Base-by-base conservation (phyloP, 2,113 vertebrate genomes). In the Baryphthengus martii region DNA sequence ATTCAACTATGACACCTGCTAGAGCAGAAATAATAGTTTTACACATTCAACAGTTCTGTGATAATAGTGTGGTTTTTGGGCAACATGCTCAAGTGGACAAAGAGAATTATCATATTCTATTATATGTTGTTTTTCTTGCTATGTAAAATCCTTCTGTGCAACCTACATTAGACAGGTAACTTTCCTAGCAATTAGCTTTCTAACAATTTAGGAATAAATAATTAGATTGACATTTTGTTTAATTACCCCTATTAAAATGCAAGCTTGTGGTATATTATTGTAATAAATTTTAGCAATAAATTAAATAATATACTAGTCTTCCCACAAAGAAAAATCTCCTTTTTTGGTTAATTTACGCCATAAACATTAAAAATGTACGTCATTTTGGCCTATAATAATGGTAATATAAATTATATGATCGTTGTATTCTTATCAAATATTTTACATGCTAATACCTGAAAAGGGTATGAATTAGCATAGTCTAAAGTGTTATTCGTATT, bases 201-300 rank as follows among this genome's bases (percentile, higher is more conserved):
- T 59, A 95, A 75, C 23, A 84, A 55, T 81, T 55, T 81, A 40
- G 75, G n/a, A 91, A 65, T 42, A 91, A 59, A 79, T 88, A 92
- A 74, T 52, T 59, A 80, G 85, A 74, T 33, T 96, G 95, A 79
- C 66, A 88, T 96, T 97, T 96, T 85, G 17, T 82, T 86, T 73
- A 93, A 92, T 74, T 89, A 93, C 26, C 45, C 61, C 53, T 90
- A 90, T 50, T 95, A 95, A 94, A 96, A 93, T 52, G 3, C 33
- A 91, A 90, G 49, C n/a, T 84, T 93, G 70, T 83, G 55, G 71
- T 81, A 80, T 87, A 88, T 72, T 77, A 62, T 56, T 76, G 31
- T 61, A 89, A 90, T 88, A 95, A 63, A 83, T 95, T 91, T 88
- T 59, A 95, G 80, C 59, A 88, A 91, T 77, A 90, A 81, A 78